phyloP scores from a whole-genome alignment of 92 coral and sea anemone species.

The Bergia sp. region DNA sequence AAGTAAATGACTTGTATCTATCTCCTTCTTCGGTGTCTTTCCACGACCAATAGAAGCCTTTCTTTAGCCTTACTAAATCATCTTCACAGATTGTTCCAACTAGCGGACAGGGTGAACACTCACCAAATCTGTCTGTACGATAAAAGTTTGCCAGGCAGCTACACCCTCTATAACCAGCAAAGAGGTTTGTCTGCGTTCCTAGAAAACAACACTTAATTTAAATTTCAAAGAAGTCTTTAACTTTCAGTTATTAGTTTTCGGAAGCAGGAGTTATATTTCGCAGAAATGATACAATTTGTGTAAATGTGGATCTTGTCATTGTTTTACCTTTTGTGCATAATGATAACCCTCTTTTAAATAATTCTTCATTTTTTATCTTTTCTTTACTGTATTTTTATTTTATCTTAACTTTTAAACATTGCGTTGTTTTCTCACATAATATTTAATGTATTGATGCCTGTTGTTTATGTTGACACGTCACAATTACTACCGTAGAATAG shows the following conservation, averaged over 20 bases:
- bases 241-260: background rate
- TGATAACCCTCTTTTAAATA: no score
- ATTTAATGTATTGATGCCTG: no score
- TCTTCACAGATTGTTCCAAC: background rate
- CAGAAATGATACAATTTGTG: no score
- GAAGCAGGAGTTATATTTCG: no score
- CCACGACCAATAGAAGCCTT: background rate
- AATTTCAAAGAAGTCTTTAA: no score
- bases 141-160: background rate
- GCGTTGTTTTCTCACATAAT: no score
- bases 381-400: no score
- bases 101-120: background rate
- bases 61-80: background rate
- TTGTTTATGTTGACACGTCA: no score
- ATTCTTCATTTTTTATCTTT: no score
- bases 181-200: constrained; percentile 6
- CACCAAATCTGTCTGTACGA: background rate
- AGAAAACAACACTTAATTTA: background rate
- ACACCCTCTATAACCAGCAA: constrained; percentile 1
- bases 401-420: no score
- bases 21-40: background rate
- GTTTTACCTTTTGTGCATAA: background rate
- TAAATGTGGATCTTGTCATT: no score
- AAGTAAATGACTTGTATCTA: background rate
- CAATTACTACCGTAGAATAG: no score